Base-by-base conservation (phyloP, 2,888 invertebrate genomes). In the Rhagium mordax region DNA sequence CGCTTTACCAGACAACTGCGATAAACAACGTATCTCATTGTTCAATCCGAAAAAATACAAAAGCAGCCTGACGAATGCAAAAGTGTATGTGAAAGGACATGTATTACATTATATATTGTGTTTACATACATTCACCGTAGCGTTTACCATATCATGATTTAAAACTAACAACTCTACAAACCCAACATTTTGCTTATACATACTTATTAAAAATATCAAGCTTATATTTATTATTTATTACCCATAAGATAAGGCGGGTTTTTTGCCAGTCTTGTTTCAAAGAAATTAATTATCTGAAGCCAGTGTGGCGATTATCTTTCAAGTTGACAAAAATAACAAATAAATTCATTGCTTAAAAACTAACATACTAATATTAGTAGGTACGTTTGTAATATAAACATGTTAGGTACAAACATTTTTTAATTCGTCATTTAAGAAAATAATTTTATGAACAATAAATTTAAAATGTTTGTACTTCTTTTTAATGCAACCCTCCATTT, bases 61-160 rank as follows among this genome's bases (percentile, higher is more conserved):
- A 61, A 71, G 51, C 60, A 53, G 47, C 41, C 62, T 74, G 57
- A 55, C 61, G 51, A 66, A 70, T 71, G 74, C 71, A 62, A 55
- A 74, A 74, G 53, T 48, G 53, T 62, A 48, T 61, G 67, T 61
- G 74, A 71, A 74, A 74, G 74, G 71, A 74, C 74, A 67, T 61
- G 53, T 57, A 65, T 71, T 71, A 71, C 67, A 68, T 71, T 61
- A 71, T 71, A 74, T 48, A 61, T 62, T 55, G 61, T 73, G 73
- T 73, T 73, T 73, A 73, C 73, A 73, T 60, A 65, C 65, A 48
- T 66, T 73, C 68, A 70, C 69, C 64, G 53, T 64, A 55, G 21
- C 51, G 49, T 69, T 69, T 69, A 61, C 51, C 68, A 68, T 71
- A 67, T 71, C 67, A 61, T 67, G 67, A 67, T 71, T 66, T 59